Percentiles rank a stretch among this genome's conserved stretches.
phyloP scores from a whole-genome alignment of 2,797 vertebrate genomes.

The Etheostoma perlongum region DNA sequence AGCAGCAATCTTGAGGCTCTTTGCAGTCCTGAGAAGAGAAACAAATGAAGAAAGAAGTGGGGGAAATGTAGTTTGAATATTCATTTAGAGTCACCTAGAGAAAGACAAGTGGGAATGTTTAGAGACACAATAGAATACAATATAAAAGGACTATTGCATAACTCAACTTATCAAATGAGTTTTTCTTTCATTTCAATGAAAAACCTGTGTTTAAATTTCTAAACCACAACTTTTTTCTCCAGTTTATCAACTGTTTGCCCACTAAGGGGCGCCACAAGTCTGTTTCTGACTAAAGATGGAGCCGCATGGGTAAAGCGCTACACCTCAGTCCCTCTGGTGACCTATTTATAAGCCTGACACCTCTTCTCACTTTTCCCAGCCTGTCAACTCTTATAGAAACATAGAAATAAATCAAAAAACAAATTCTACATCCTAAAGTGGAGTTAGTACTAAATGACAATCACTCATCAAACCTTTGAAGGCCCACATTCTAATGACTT shows the following conservation, averaged over 20 bases:
- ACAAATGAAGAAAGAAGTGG: neutral
- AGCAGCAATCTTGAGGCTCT: conserved; percentile 89
- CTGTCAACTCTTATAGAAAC: neutral
- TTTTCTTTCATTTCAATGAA: neutral
- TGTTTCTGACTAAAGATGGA: conserved; percentile 1
- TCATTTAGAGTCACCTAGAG: neutral
- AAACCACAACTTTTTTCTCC: neutral
- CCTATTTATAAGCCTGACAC: neutral
- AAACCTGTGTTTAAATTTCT: neutral
- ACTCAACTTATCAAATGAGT: neutral
- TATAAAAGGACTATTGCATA: neutral
- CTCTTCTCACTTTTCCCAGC: neutral
- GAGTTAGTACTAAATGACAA: neutral
- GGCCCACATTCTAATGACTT: neutral
- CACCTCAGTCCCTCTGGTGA: neutral
- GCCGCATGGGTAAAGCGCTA: neutral
- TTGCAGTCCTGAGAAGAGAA: conserved; percentile 84
- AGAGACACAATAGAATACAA: neutral
- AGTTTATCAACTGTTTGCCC: conserved; percentile 18
- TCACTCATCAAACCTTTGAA: neutral
- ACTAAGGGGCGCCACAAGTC: conserved; percentile 64
- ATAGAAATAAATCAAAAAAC: conserved; percentile 3
- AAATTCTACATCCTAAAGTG: neutral
- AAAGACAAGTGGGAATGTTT: neutral
- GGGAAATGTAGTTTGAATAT: neutral